Conservation (phyloP, 2,888 invertebrate species). For the Eueremaeus valkanovi region DNA sequence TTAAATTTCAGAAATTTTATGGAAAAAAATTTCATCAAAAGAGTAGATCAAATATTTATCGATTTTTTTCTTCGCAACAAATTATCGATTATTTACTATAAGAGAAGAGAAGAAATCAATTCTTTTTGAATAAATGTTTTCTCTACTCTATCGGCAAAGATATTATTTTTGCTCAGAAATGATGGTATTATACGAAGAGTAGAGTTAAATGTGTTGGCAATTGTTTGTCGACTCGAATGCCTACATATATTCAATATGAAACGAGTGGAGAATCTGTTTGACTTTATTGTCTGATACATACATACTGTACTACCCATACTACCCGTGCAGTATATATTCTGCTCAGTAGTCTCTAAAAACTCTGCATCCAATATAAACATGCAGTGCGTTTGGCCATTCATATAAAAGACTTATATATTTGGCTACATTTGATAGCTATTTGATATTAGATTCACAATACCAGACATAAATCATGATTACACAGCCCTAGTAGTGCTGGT, state of each 20-base stretch:
- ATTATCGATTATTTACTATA: not conserved
- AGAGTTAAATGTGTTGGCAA: not conserved
- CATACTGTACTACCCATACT: no score
- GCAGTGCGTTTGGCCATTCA: conserved; percentile 13
- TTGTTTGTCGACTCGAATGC: conserved; percentile 30
- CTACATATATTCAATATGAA: conserved; percentile 30
- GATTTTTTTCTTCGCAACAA: not conserved
- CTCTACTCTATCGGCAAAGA: not conserved
- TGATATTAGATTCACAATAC: conserved; percentile 31
- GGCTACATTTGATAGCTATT: conserved; percentile 29
- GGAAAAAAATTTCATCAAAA: not conserved
- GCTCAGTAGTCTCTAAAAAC: conserved; percentile 7
- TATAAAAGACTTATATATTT: conserved; percentile 31
- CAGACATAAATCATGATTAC: conserved; percentile 35
- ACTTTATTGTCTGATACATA: conserved; percentile 30
- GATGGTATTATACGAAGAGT: conserved; percentile 4
- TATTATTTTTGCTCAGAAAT: conserved; percentile 5
- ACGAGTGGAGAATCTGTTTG: conserved; percentile 13
- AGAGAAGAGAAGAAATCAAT: not conserved
- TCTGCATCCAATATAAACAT: conserved; percentile 21
- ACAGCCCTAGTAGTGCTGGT: conserved; percentile 21
- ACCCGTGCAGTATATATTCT: no score
- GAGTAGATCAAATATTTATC: not conserved
- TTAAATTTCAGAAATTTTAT: not conserved
- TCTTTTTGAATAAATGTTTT: conserved; percentile 10